Conservation (phyloP, 2,888 invertebrate genomes). For the Himalopsyche anomala region DNA sequence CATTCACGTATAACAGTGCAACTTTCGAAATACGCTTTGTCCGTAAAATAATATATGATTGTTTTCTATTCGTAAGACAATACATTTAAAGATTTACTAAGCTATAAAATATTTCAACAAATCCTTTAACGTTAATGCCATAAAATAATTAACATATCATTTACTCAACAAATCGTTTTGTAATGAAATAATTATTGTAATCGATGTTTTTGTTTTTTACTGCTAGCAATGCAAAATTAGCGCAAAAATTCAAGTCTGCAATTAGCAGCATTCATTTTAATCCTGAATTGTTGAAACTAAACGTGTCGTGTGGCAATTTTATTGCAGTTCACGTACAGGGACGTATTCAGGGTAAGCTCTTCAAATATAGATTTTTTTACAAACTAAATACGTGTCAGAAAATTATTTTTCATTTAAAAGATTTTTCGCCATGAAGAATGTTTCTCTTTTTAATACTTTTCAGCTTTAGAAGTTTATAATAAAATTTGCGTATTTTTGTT, state of each 20-base stretch:
- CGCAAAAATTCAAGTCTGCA: background rate
- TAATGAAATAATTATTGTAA: background rate
- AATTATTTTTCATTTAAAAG: too few species aligned
- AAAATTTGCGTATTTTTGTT: too few species aligned
- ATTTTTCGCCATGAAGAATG: too few species aligned
- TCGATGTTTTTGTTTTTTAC: background rate
- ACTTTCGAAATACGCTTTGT: too few species aligned
- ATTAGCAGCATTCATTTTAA: conserved; percentile 25
- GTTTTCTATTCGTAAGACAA: too few species aligned
- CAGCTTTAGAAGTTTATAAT: too few species aligned
- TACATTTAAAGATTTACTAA: too few species aligned
- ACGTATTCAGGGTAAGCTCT: background rate
- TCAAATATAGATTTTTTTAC: too few species aligned
- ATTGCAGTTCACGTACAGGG: background rate
- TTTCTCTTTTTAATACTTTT: too few species aligned
- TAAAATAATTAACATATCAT: conserved; percentile 39
- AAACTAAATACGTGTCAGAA: too few species aligned
- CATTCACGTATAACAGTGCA: too few species aligned
- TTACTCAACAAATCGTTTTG: background rate
- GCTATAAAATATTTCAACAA: background rate
- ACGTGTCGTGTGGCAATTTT: conserved; percentile 30
- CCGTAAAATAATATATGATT: too few species aligned
- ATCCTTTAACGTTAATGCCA: background rate
- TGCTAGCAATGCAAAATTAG: background rate
- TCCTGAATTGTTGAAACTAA: conserved; percentile 9